Evolutionary conservation across 2,797 vertebrate genomes (phyloP).

Genomic region (Lutra lutra): DNA sequence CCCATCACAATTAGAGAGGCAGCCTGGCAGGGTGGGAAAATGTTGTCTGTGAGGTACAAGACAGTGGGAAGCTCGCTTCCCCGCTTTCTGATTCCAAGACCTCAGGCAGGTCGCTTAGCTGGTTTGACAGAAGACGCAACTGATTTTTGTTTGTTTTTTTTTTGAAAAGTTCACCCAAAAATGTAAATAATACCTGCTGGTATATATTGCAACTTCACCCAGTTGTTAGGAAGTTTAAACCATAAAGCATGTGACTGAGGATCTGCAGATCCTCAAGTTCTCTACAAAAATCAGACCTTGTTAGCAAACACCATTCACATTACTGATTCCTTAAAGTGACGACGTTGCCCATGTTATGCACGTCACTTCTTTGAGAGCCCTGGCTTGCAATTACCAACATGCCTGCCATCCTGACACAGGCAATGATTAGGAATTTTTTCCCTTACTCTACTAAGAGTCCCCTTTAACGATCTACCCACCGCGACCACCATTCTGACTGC

Average conservation of each 20-base stretch:
- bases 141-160: not conserved
- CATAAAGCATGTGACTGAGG: not conserved
- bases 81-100: not conserved
- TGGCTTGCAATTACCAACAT: not conserved
- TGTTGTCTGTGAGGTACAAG: not conserved
- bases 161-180: not conserved
- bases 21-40: not conserved
- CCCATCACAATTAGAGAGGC: not conserved
- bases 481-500: not conserved
- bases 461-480: conserved; percentile 18
- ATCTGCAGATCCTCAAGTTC: conserved; percentile 27
- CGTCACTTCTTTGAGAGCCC: not conserved
- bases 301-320: not conserved
- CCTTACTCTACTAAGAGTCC: not conserved
- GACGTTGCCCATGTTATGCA: not conserved
- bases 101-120: not conserved
- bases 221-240: not conserved
- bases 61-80: not conserved
- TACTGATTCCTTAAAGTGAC: not conserved
- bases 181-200: not conserved
- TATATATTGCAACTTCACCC: not conserved
- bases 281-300: not conserved
- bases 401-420: not conserved
- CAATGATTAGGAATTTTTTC: not conserved
- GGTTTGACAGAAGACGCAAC: not conserved